Evolutionary conservation across 1,140 invertebrate species (phyloP).

Genomic region (Temnothorax longispinosus): DNA sequence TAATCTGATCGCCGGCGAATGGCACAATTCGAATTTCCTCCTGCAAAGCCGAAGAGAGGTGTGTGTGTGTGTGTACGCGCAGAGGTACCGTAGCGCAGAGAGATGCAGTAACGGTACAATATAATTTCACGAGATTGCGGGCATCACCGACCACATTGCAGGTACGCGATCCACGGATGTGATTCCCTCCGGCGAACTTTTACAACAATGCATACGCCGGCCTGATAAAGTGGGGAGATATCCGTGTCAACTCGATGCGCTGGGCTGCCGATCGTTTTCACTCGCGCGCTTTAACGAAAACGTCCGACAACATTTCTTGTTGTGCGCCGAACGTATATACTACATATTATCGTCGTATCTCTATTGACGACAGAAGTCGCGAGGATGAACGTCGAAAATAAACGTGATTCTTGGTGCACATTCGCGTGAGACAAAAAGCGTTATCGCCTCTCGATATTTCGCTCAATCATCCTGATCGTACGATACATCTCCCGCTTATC

Average conservation of each 20-base stretch:
- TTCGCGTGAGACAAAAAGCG: conserved; percentile 36
- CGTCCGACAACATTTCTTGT: conserved; percentile 35
- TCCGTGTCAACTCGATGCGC: conserved; percentile 46
- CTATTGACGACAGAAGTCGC: conserved; percentile 53
- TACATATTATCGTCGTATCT: conserved; percentile 48
- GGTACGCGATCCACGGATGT: conserved; percentile 34
- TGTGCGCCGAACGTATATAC: background rate
- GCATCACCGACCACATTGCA: conserved; percentile 22
- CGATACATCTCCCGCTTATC: background rate
- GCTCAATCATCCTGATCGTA: background rate
- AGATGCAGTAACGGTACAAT: conserved; percentile 23
- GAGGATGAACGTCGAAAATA: conserved; percentile 50
- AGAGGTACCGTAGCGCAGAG: background rate
- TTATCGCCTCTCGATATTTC: conserved; percentile 19
- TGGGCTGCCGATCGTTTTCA: background rate
- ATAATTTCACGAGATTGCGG: conserved; percentile 39
- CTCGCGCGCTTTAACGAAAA: conserved; percentile 48
- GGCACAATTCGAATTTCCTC: conserved; percentile 16
- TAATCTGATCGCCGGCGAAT: background rate
- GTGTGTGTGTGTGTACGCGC: too few relatives aligned
- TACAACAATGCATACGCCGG: conserved; percentile 63
- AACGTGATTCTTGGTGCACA: conserved; percentile 25
- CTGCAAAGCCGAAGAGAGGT: background rate
- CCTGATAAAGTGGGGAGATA: conserved; percentile 64
- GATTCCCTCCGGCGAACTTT: conserved; percentile 49